Base-by-base conservation (phyloP, 2,888 invertebrate genomes). In the Leucania comma region DNA sequence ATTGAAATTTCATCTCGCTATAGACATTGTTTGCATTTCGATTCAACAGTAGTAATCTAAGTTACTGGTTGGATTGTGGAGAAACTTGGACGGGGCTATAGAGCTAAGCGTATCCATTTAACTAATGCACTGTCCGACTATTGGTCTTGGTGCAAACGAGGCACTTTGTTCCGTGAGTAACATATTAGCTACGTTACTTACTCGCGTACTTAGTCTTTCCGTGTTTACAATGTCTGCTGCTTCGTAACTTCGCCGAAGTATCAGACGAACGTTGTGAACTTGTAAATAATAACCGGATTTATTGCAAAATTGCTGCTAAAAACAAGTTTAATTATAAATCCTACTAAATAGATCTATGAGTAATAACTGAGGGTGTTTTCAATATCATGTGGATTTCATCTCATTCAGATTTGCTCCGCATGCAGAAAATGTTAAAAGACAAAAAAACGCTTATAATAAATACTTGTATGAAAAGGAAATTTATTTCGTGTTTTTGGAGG, bases 101-200 rank as follows among this genome's bases (percentile, higher is more conserved):
- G 88, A 91, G 91, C 90, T 90, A 91, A 92, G 92, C 92, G 91
- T 91, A 93, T 93, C 93, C 94, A 95, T 94, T 94, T 93, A 94
- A 93, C 94, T 95, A 95, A 95, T 95, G 94, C 94, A 93, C 92
- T 93, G 94, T 92, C 94, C 93, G 94, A 92, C 93, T 94, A 92
- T 93, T 94, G 94, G 93, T 93, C 93, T 94, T 93, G 91, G 92
- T 93, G 93, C 93, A 92, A 94, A 94, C 93, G 92, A 93, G 92
- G 92, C 92, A 92, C 93, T 94, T 93, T 93, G 92, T 93, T 91
- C 91, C 83, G 89, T 89, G 88, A 93, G 90, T 91, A 92, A 93
- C 91, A 89, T 93, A 93, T 93, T 92, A 91, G 91, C 90, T 89
- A 76, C 84, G 85, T 89, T 90, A 87, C 86, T 88, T 87, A 82